Base-by-base conservation (phyloP, 2,113 vertebrate species). In the Crotalus tigris region DNA sequence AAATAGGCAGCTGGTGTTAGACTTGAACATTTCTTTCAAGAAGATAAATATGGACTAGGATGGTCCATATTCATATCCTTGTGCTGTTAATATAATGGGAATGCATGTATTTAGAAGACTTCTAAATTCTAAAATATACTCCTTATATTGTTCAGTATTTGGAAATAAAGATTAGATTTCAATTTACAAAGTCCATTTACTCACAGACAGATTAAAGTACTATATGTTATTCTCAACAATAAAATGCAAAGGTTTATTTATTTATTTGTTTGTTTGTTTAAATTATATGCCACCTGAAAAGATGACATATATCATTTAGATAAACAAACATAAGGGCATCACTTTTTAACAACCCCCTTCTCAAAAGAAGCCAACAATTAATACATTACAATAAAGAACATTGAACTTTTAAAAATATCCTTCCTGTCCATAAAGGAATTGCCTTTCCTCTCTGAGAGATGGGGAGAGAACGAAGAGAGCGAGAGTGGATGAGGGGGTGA, bases 111-210 rank as follows among this genome's bases (percentile, higher is more conserved):
- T 24, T 54, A 94, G 91, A 86, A 90, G 39, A 92, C 64, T 75
- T 75, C n/a, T 39, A 75, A 39, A 75, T 39, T 39, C 69, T 81
- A 81, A 81, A 81, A 81, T 81, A 92, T 49, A 59, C 51, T 55
- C 75, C 39, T 54, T 87, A 39, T 90, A 61, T 39, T 33, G 33
- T 87, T 92, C 91, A 95, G 95, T 94, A 95, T 91, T 95, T 92
- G 93, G 95, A 95, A 95, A 95, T 15, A 39, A 1, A 85, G 89
- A 89, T 95, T 96, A 94, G 15, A 4, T 95, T 96, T 95, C 93
- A 93, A 93, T 96, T 97, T 96, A 93, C 92, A 88, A 94, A 94
- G 92, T 94, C 95, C 94, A 92, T 96, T 97, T 96, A 91, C 94
- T 96, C 94, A 96, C 1, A 17, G 23, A 55, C 88, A 86, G 85